Base-by-base conservation (phyloP, 2,797 vertebrate species). In the Sylvia borin region DNA sequence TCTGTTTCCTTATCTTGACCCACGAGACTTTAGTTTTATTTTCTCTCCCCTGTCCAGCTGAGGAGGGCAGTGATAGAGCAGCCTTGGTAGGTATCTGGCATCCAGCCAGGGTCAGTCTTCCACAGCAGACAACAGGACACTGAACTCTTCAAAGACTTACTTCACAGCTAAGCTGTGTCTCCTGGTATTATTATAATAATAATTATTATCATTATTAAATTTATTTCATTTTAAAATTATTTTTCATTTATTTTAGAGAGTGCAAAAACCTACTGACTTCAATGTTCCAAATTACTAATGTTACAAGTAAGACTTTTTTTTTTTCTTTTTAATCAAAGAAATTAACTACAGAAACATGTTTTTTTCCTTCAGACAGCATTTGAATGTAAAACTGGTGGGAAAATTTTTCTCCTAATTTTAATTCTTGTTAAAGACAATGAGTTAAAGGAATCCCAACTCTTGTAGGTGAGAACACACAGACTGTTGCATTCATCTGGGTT, bases 11-110 rank as follows among this genome's bases (percentile, higher is more conserved):
- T 47, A 16, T 42, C 38, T 57, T 16, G 20, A 58, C 38, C 32
- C 29, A n/a, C 0, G 0, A 73, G 21, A 10, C 27, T 48, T 86
- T 31, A 0, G 0, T 65, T 60, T n/a, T 38, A 15, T 62, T 53
- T 79, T 45, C 11, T 84, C 11, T 68, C 7, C 16, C 7, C 26
- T 42, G 24, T 42, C 29, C 32, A 32, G 43, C 10, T 54, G 36
- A 68, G 40, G 42, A 66, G 38, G 29, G 10, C 16, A 66, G 40
- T 40, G 25, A 32, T 4, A 43, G 53, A 57, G 13, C 4, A 6
- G 36, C 10, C 29, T 55, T 38, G 47, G 18, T 43, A 42, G n/a
- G 15, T 36, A 47, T 19, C 21, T 68, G 40, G 26, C 2, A 4
- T 73, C 18, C 20, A 55, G 14, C 5, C 4, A 9, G 8, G 17